Base-by-base conservation (phyloP, 2,113 vertebrate species). In the Corynorhinus townsendii region DNA sequence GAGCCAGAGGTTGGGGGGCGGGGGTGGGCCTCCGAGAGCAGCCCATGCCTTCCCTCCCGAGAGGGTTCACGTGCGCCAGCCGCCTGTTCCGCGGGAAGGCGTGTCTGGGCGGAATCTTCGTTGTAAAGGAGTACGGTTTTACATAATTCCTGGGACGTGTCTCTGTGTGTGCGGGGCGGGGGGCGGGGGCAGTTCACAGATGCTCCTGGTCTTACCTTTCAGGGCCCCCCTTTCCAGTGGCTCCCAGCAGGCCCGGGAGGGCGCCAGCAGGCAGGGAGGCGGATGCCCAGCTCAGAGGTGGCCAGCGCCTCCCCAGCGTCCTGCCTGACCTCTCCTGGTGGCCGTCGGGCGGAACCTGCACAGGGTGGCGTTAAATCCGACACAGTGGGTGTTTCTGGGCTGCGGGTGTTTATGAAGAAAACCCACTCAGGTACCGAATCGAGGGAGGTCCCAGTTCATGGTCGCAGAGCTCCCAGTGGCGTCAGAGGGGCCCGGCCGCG, bases 11-110 rank as follows among this genome's bases (percentile, higher is more conserved):
- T 54, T 38, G 3, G 40, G n/a, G 26, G 20, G 17, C 7, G 28
- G 30, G 40, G n/a, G 20, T 0, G 38, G 43, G 45, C 35, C 17
- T 40, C 2, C 40, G 20, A 2, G 3, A 47, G 69, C 47, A 76
- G 17, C 73, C 26, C 43, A 16, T 2, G 19, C 26, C 10, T 56
- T 89, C 45, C 54, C 28, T 89, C 45, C 54, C 28, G 54, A 71
- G 26, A 47, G 14, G 6, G 0, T 59, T 3, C 52, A 30, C 14
- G 30, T 28, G 52, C 0, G 0, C 17, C 66, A 75, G 35, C 26
- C 76, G 15, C 16, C 7, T 17, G 14, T 69, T 45, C n/a, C 68
- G 71, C 69, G 86, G 88, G n/a, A 38, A 43, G 54, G 26, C 33
- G 12, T 17, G 7, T 86, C 90, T 35, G 68, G 69, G 76, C 30